Evolutionary conservation across 2,797 vertebrate genomes (phyloP).

Genomic region (Darevskia mixta): DNA sequence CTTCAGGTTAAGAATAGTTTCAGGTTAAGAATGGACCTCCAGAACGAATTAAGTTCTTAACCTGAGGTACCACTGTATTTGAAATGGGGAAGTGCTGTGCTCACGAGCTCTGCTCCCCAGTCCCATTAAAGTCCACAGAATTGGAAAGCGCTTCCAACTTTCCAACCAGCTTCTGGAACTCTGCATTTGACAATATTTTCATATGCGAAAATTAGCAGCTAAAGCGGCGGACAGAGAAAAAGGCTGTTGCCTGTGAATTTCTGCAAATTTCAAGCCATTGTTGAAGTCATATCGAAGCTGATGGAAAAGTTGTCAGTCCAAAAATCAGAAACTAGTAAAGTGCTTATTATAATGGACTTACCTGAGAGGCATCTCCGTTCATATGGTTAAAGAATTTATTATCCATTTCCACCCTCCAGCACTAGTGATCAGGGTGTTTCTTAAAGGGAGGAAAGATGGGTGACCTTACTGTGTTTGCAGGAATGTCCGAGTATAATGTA

Average conservation of each 20-base stretch:
- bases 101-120: too few relatives aligned
- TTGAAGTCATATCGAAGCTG: background rate
- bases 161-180: background rate
- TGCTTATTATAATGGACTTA: conserved; percentile 33
- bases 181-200: background rate
- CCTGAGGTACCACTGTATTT: background rate
- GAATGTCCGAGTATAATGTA: background rate
- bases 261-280: background rate
- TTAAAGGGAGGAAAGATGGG: conserved; percentile 2
- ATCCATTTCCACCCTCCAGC: conserved; percentile 37
- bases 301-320: background rate
- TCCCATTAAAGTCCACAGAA: background rate
- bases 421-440: rapidly evolving
- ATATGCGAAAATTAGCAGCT: background rate
- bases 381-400: conserved; percentile 48
- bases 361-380: conserved; percentile 66
- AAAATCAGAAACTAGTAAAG: background rate
- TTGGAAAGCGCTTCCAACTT: background rate
- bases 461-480: conserved; percentile 14
- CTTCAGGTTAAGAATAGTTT: too few relatives aligned
- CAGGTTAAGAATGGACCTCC: too few relatives aligned
- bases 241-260: background rate
- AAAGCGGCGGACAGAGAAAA: background rate
- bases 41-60: too few relatives aligned
- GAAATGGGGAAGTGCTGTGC: background rate